Percentiles rank a stretch among this genome's conserved stretches.
phyloP scores from a whole-genome alignment of 1,140 invertebrate genomes.

The Drosophila kikkawai region DNA sequence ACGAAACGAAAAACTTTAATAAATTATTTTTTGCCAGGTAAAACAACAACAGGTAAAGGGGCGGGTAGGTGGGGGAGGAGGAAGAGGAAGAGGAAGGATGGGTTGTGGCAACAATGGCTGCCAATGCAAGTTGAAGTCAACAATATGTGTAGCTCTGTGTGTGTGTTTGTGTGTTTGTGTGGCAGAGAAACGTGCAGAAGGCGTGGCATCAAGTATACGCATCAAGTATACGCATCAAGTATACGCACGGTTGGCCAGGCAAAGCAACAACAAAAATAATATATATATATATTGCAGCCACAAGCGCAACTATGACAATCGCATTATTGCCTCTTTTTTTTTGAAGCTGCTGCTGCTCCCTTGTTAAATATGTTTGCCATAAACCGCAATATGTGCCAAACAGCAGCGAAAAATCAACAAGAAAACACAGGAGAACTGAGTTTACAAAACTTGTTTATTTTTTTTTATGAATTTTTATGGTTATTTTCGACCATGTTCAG shows the following conservation, averaged over 20 bases:
- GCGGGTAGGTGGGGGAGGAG: neutral
- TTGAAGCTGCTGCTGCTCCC: neutral
- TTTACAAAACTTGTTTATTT: neutral
- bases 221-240: constrained; percentile 38
- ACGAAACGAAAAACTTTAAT: constrained; percentile 48
- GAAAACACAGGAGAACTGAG: neutral
- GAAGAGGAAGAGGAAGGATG: too few relatives aligned
- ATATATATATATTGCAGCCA: constrained; percentile 14
- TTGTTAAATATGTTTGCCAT: constrained; percentile 35
- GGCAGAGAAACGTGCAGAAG: constrained; percentile 2
- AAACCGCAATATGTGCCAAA: constrained; percentile 41
- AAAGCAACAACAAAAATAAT: neutral
- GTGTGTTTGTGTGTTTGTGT: neutral
- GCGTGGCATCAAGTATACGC: constrained; percentile 17
- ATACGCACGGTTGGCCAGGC: constrained; percentile 47
- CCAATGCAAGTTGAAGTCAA: constrained; percentile 26
- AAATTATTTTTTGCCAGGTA: constrained; percentile 51
- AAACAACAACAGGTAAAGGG: constrained; percentile 32
- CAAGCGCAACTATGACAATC: constrained; percentile 39
- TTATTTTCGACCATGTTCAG: neutral
- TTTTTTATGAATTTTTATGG: neutral
- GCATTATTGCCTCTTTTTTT: constrained; percentile 28
- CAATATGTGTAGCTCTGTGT: constrained; percentile 1
- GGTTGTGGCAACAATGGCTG: constrained; percentile 25
- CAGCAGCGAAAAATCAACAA: constrained; percentile 4